Percentiles rank a stretch among this genome's conserved stretches.
Evolutionary conservation across 2,113 vertebrate species (phyloP).

Genomic region (Lepisosteus oculatus): DNA sequence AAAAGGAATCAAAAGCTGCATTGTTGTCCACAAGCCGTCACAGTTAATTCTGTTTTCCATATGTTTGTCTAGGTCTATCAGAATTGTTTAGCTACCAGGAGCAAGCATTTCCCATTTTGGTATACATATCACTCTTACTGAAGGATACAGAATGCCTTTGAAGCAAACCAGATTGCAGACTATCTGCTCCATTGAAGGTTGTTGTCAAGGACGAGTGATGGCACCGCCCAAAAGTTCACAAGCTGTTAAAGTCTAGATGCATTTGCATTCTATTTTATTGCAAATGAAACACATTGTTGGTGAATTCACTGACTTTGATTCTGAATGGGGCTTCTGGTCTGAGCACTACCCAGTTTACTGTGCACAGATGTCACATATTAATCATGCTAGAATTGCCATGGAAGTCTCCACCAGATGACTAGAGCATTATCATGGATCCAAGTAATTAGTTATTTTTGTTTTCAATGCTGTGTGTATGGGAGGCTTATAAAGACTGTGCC

Average conservation of each 20-base stretch:
- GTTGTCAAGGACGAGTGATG: not conserved
- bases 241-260: not conserved
- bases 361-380: not conserved
- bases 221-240: not conserved
- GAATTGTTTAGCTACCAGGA: not conserved
- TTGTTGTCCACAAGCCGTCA: constrained; percentile 6
- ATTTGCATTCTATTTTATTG: no score
- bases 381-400: constrained; percentile 8
- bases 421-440: constrained; percentile 1
- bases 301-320: no score
- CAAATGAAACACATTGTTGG: no score
- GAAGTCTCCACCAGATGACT: constrained; percentile 10
- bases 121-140: not conserved
- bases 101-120: not conserved
- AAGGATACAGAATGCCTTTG: not conserved
- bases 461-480: not conserved
- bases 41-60: not conserved
- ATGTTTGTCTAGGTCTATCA: not conserved
- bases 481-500: not conserved
- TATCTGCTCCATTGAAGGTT: not conserved
- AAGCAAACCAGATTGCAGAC: not conserved
- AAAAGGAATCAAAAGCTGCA: constrained; percentile 13
- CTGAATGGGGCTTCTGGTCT: not conserved
- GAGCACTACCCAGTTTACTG: not conserved
- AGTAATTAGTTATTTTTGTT: constrained; percentile 12